Evolutionary conservation across 2,797 vertebrate species (phyloP), one percentile per base, ranked within the genome.

Genomic region (Gymnopithys bicolor): DNA sequence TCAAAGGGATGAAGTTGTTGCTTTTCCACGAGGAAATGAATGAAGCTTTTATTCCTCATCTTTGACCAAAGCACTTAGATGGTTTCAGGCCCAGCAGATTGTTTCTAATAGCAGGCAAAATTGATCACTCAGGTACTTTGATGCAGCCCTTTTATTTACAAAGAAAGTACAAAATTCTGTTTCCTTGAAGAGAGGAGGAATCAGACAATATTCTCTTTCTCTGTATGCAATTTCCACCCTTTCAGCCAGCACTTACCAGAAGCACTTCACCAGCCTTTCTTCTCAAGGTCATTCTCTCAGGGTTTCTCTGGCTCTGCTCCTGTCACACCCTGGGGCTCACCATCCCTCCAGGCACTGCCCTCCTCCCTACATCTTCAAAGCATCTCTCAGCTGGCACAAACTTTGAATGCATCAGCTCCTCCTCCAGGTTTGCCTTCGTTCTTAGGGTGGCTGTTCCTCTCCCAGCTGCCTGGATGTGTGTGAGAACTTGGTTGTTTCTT

Each of bases 81-180:
- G 88, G 92, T 91, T 95, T 95, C 92, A 81, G 79, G 80, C 77
- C 86, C 80, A 70, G 80, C 11, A 6, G 63, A 96, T 93, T 90
- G 74, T 90, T 90, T 90, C 74, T 93, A 90, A 96, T 87, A 95
- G 91, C 85, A 73, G 80, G 28, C 80, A 95, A 84, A 93, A 95
- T 93, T 95, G 96, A 94, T 94, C 95, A 84, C 55, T 63, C 59
- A 63, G 80, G 77, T 91, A 45, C 85, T 96, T 86, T 82, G 77
- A 86, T 73, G 63, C 66, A 78, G 85, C 51, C 23, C 64, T 96
- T 96, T 84, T 84, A 92, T 94, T 94, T 73, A 70, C 45, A 84
- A 89, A 89, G 84, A 76, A 92, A 95, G 83, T 76, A 92, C 27
- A 90, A 78, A 95, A 93, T 79, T 76, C 70, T 22, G 18, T 86